Conservation (phyloP, 1,140 invertebrate species). For the Euura saliciscinereae region DNA sequence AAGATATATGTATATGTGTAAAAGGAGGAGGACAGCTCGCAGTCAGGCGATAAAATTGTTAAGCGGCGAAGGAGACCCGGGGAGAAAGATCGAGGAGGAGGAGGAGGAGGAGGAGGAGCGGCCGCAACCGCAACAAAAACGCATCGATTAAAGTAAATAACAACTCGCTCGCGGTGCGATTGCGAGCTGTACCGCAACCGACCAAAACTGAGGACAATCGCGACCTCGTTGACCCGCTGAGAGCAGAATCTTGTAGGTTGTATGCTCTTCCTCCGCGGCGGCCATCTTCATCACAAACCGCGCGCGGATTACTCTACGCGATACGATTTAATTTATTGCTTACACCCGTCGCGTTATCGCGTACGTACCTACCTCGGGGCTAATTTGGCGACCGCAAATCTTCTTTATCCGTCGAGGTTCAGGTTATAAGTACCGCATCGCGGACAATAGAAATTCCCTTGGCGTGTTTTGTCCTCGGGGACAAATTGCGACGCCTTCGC, state of each 20-base stretch:
- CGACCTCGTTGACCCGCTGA: conserved; percentile 53
- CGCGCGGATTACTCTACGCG: neutral
- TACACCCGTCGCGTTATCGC: neutral
- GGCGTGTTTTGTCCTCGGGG: conserved; percentile 49
- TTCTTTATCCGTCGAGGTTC: no score
- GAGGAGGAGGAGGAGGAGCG: neutral
- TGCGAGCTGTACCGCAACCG: conserved; percentile 30
- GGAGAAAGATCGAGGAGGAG: neutral
- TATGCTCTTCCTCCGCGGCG: neutral
- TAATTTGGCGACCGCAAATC: neutral
- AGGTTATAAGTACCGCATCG: neutral
- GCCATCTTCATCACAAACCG: no score
- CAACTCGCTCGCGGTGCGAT: conserved; percentile 21
- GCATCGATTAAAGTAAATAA: conserved; percentile 53
- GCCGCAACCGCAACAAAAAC: conserved; percentile 24
- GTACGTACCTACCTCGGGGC: neutral
- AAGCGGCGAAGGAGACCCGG: neutral
- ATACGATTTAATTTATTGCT: neutral
- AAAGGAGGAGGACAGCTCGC: neutral
- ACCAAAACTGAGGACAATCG: conserved; percentile 45
- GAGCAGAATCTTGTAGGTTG: conserved; percentile 40
- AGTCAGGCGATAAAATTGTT: conserved; percentile 7
- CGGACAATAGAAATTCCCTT: conserved; percentile 52
- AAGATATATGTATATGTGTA: neutral
- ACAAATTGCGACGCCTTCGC: conserved; percentile 52